Percentiles rank a stretch among this genome's conserved stretches.
phyloP scores from a whole-genome alignment of 2,797 vertebrate genomes.

The Chiroxiphia lanceolata region DNA sequence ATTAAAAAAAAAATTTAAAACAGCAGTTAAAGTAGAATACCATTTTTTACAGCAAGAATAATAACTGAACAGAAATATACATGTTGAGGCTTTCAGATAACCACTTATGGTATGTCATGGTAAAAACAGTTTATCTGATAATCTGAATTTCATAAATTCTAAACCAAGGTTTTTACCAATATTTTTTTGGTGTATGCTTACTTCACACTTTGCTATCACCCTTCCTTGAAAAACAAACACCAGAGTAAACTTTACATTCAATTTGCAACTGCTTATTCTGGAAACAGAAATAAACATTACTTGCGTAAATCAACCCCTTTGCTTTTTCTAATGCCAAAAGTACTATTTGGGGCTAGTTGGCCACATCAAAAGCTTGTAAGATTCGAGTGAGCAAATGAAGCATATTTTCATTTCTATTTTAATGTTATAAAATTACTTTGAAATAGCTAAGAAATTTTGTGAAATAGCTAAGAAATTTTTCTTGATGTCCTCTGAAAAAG shows the following conservation, averaged over 20 bases:
- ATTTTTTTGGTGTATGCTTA: not conserved
- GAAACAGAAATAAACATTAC: conserved; percentile 56
- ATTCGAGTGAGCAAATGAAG: conserved; percentile 26
- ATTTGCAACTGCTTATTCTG: conserved; percentile 61
- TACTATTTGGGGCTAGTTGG: conserved; percentile 12
- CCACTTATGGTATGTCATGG: not conserved
- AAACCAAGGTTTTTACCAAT: not conserved
- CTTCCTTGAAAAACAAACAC: conserved; percentile 23
- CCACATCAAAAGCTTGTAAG: conserved; percentile 52
- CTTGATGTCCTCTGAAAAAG: not conserved
- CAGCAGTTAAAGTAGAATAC: not conserved
- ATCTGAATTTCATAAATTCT: not conserved
- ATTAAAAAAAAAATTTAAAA: not conserved
- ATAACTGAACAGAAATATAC: not conserved
- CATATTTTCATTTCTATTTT: not conserved
- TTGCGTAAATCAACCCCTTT: conserved; percentile 50
- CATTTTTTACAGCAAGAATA: not conserved
- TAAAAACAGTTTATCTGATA: not conserved
- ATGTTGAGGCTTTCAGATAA: not conserved
- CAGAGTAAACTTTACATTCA: conserved; percentile 58
- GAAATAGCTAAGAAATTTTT: not conserved
- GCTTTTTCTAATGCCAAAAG: conserved; percentile 51
- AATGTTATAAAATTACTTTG: not conserved
- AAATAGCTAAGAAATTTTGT: not conserved
- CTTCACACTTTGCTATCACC: not conserved